A percentile compares a stretch with the other conserved stretches of the same genome.
These are phyloP conservation scores for Crax fasciolata DNA, from an alignment of 2,797 vertebrate species.

Conservation along the genomic window DNA sequence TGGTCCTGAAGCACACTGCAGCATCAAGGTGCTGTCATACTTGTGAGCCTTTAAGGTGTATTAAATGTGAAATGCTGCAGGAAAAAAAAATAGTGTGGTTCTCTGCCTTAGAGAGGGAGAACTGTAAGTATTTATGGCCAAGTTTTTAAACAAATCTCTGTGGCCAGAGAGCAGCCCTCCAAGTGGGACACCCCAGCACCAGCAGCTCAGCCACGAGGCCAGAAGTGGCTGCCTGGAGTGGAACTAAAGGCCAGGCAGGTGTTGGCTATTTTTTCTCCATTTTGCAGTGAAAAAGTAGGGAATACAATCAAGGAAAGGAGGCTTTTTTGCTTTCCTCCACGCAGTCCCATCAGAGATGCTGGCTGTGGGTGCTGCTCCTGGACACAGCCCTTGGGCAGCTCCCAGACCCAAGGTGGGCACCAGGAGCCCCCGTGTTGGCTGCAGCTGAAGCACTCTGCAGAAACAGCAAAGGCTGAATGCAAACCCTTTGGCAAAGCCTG, in stretches of 20 bases:
- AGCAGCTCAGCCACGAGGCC: neutral
- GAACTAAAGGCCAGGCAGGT: neutral
- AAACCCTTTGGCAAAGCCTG: neutral
- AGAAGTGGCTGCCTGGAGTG: neutral
- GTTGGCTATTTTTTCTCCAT: neutral
- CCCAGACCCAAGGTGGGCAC: neutral
- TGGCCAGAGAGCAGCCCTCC: neutral
- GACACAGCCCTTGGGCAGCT: neutral
- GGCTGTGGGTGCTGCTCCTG: neutral
- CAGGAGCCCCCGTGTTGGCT: neutral
- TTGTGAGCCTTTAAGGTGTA: neutral
- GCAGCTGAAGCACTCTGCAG: neutral
- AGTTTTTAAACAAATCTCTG: neutral
- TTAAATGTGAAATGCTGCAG: neutral
- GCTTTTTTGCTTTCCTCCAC: neutral
- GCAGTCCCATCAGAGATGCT: neutral
- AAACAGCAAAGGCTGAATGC: neutral
- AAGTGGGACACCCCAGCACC: neutral
- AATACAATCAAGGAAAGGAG: neutral
- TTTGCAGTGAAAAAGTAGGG: neutral
- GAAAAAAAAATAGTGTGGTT: neutral
- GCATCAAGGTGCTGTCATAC: neutral
- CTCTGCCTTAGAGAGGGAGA: neutral
- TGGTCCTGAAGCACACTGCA: neutral
- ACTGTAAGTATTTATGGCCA: neutral